Percentiles rank a stretch among this genome's conserved stretches.
Evolutionary conservation across 1,140 invertebrate species (phyloP).

Genomic region (Aphidius gifuensis): DNA sequence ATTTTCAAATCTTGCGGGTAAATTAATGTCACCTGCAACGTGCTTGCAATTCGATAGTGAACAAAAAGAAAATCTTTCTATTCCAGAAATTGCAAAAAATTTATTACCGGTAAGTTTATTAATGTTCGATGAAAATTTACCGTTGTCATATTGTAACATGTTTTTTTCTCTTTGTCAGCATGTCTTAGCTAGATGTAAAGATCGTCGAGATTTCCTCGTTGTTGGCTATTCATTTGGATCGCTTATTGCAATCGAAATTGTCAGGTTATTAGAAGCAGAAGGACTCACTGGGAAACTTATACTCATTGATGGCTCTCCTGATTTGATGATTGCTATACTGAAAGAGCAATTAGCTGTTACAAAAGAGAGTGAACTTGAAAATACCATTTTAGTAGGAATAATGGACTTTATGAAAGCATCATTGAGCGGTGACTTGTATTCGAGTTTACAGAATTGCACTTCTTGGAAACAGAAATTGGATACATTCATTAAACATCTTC

Average conservation of each 20-base stretch:
- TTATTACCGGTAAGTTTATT: conserved; percentile 46
- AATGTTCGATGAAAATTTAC: conserved; percentile 25
- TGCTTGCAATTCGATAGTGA: conserved; percentile 59
- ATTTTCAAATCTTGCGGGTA: conserved; percentile 53
- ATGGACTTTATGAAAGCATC: conserved; percentile 30
- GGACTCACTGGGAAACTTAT: conserved; percentile 42
- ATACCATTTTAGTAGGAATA: conserved; percentile 36
- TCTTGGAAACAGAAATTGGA: conserved; percentile 49
- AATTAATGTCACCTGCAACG: conserved; percentile 58
- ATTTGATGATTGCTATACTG: conserved; percentile 39
- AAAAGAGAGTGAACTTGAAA: conserved; percentile 36
- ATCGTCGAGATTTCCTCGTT: conserved; percentile 45
- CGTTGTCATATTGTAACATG: neutral
- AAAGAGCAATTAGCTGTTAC: conserved; percentile 27
- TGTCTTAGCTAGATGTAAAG: conserved; percentile 35
- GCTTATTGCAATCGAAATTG: conserved; percentile 49
- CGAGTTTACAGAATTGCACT: conserved; percentile 41
- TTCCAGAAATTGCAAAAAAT: conserved; percentile 41
- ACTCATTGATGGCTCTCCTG: conserved; percentile 51
- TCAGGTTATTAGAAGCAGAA: conserved; percentile 41
- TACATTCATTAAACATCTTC: conserved; percentile 26
- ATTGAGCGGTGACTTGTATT: conserved; percentile 31
- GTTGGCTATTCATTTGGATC: conserved; percentile 52
- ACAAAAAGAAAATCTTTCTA: conserved; percentile 23
- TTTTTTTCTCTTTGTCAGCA: conserved; percentile 33